Evolutionary conservation across 2,113 vertebrate species (phyloP).

Genomic region (Nycticorax nycticorax): DNA sequence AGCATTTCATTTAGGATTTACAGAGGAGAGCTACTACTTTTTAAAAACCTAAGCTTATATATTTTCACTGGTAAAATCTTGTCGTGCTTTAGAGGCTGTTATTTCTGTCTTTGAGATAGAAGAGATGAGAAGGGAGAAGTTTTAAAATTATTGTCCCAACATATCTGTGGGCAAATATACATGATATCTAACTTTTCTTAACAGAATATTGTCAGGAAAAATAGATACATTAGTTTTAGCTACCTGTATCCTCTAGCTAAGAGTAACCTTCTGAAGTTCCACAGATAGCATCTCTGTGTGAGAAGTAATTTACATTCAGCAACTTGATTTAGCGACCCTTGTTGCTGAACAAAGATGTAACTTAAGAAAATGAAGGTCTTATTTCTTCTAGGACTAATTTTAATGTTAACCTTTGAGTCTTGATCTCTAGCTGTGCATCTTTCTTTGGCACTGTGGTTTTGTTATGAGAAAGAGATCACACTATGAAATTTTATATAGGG

Average conservation of each 20-base stretch:
- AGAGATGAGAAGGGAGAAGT: not conserved
- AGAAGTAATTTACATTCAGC: not conserved
- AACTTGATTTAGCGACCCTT: not conserved
- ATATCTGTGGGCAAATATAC: not conserved
- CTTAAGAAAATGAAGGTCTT: not conserved
- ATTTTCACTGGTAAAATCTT: not conserved
- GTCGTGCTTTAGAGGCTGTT: not conserved
- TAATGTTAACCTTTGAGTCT: not conserved
- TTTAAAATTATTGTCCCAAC: not conserved
- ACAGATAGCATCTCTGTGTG: not conserved
- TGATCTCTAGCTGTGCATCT: not conserved
- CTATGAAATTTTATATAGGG: not conserved
- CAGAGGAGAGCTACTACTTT: not conserved
- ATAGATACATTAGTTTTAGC: not conserved
- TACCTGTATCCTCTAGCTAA: not conserved
- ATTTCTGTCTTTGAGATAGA: not conserved
- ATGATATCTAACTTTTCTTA: not conserved
- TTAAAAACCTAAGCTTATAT: not conserved
- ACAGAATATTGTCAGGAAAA: too few relatives aligned
- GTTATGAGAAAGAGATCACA: not conserved
- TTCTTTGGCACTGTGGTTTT: not conserved
- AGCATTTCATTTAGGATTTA: not conserved
- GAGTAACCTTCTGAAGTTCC: not conserved
- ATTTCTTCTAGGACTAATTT: not conserved
- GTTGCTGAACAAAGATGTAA: not conserved